Evolutionary conservation across 2,797 vertebrate genomes (phyloP).

Genomic region (Lateolabrax maculatus): DNA sequence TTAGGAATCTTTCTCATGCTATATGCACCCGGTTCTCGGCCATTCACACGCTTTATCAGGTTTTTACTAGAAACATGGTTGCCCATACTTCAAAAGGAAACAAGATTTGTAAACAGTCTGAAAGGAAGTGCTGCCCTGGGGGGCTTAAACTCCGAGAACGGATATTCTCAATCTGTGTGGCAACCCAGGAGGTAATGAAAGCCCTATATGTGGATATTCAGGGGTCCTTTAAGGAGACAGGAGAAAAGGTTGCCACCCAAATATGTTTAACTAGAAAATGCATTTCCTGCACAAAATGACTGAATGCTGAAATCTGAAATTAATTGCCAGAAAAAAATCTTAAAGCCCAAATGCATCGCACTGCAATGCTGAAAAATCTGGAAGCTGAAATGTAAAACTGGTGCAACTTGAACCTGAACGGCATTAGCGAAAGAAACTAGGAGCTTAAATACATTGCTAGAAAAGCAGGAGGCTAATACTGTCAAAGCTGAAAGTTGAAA

Average conservation of each 20-base stretch:
- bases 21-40: neutral
- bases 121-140: neutral
- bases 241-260: neutral
- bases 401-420: too few species aligned
- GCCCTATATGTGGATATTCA: neutral
- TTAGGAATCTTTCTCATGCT: neutral
- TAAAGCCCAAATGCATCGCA: too few species aligned
- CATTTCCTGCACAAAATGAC: neutral
- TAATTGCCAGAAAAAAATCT: neutral
- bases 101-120: slow-evolving; percentile 10
- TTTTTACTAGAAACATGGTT: neutral
- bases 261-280: neutral
- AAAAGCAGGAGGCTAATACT: too few species aligned
- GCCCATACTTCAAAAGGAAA: neutral
- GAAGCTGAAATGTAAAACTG: too few species aligned
- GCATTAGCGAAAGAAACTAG: too few species aligned
- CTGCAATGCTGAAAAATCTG: too few species aligned
- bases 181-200: slow-evolving; percentile 1
- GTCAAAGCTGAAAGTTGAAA: too few species aligned
- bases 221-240: neutral
- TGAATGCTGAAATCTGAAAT: neutral
- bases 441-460: too few species aligned
- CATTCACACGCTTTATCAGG: neutral
- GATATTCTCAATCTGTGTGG: neutral
- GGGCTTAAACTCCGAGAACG: neutral